A percentile compares a stretch with the other conserved stretches of the same genome.
phyloP scores from a whole-genome alignment of 92 coral and sea anemone genomes.

The Epizoanthus illoricatus region DNA sequence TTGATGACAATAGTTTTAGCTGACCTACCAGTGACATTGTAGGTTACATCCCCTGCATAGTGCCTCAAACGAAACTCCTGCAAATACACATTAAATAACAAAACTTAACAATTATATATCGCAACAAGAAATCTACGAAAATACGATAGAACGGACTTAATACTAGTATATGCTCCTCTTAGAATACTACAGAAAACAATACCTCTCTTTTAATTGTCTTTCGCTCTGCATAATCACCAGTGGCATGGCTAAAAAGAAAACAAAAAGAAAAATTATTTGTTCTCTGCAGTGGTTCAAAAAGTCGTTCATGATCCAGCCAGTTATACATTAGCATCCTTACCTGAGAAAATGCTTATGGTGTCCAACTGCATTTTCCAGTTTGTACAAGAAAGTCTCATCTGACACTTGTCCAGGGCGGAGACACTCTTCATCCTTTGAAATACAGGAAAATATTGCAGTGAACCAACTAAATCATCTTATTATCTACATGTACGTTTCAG shows the following conservation, averaged over 20 bases:
- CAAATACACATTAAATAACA: not conserved
- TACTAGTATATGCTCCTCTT: not conserved
- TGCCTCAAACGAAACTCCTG: conserved; percentile 95
- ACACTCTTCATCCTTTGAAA: conserved; percentile 88
- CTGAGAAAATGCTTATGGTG: conserved; percentile 90
- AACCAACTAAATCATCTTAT: not conserved
- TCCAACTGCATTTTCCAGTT: conserved; percentile 83
- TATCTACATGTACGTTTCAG: not conserved
- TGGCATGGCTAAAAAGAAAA: conserved; percentile 81
- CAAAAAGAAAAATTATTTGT: not conserved
- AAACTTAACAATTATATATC: not conserved
- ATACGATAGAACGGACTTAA: not conserved
- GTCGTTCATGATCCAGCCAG: not conserved
- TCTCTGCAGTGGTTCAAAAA: not conserved
- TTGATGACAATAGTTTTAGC: too few relatives aligned
- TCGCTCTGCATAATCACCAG: conserved; percentile 89
- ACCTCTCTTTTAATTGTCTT: conserved; percentile 94
- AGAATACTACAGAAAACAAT: conserved; percentile 17
- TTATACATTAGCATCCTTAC: conserved; percentile 37
- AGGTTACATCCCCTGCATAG: conserved; percentile 97
- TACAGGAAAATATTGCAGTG: not conserved
- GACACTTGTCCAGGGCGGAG: conserved; percentile 95
- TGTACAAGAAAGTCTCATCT: conserved; percentile 84
- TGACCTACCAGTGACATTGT: conserved; percentile 75
- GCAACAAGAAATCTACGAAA: not conserved